Conservation (phyloP, 1,140 invertebrate species). For the Drosophila fuyamai region DNA sequence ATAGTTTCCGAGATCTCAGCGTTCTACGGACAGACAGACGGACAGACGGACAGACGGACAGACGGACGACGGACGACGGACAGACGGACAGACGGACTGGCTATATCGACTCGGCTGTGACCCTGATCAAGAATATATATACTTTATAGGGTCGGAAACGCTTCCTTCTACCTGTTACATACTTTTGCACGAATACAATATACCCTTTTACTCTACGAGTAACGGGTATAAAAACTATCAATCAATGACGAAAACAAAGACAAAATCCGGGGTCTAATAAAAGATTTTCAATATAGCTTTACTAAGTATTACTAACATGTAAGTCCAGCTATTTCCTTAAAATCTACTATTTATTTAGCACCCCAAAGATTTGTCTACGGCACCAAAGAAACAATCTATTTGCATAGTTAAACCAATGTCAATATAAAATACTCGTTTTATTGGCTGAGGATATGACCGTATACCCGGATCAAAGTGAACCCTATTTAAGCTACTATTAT, state of each 20-base stretch:
- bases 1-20: too few species aligned
- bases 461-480: slow-evolving; percentile 21
- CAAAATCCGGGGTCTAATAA: not conserved
- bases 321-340: slow-evolving; percentile 10
- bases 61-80: too few species aligned
- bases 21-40: too few species aligned
- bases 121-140: too few species aligned
- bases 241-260: not conserved
- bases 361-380: slow-evolving; percentile 10
- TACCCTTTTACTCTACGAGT: too few species aligned
- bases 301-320: slow-evolving; percentile 41
- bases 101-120: too few species aligned
- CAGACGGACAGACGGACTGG: too few species aligned
- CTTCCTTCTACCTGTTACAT: too few species aligned
- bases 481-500: slow-evolving; percentile 46
- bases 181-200: too few species aligned
- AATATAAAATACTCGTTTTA: slow-evolving; percentile 11
- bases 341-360: slow-evolving; percentile 9
- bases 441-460: slow-evolving; percentile 7
- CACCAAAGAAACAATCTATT: slow-evolving; percentile 14
- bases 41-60: too few species aligned
- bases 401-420: slow-evolving; percentile 10
- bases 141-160: too few species aligned
- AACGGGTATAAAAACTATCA: too few species aligned
- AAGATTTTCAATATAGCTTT: slow-evolving; percentile 3